These are phyloP conservation scores for Antennarius striatus DNA, from an alignment of 2,113 vertebrate genomes.

Conservation along the genomic window DNA sequence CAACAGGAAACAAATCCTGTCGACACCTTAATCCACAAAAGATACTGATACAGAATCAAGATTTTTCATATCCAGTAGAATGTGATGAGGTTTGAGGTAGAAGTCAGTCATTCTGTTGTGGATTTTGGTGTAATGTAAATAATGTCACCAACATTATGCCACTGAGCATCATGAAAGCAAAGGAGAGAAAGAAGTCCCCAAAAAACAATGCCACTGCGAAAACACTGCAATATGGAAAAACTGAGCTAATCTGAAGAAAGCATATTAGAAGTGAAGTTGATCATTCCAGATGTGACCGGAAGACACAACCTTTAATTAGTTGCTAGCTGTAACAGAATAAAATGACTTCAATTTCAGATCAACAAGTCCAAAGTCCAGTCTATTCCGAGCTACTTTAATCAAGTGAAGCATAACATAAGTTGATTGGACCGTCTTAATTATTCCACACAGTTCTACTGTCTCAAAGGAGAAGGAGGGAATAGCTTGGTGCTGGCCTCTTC, in stretches of 20 bases:
- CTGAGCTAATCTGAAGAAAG: neutral
- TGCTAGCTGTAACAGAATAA: conserved; percentile 45
- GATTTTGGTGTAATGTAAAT: neutral
- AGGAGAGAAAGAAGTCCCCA: conserved; percentile 1
- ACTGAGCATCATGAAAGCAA: conserved; percentile 1
- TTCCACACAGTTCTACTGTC: conserved; percentile 41
- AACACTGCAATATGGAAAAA: neutral
- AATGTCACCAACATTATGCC: no score
- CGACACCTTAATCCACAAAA: neutral
- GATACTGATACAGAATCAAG: conserved; percentile 2
- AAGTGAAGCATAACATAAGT: conserved; percentile 58
- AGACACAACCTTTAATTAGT: conserved; percentile 40
- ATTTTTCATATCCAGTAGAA: conserved; percentile 2
- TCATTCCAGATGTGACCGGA: conserved; percentile 29
- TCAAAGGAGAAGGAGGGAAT: conserved; percentile 34
- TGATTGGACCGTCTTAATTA: conserved; percentile 61
- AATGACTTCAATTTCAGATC: conserved; percentile 52
- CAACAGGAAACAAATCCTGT: neutral
- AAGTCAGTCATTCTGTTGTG: conserved; percentile 4
- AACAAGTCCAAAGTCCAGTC: conserved; percentile 39
- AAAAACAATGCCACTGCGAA: neutral
- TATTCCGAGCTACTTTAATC: conserved; percentile 66
- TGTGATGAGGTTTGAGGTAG: neutral
- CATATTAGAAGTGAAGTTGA: conserved; percentile 27
- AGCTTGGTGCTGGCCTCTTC: conserved; percentile 40